phyloP scores from a whole-genome alignment of 2,888 invertebrate species.

The Lasioglossum malachurum region DNA sequence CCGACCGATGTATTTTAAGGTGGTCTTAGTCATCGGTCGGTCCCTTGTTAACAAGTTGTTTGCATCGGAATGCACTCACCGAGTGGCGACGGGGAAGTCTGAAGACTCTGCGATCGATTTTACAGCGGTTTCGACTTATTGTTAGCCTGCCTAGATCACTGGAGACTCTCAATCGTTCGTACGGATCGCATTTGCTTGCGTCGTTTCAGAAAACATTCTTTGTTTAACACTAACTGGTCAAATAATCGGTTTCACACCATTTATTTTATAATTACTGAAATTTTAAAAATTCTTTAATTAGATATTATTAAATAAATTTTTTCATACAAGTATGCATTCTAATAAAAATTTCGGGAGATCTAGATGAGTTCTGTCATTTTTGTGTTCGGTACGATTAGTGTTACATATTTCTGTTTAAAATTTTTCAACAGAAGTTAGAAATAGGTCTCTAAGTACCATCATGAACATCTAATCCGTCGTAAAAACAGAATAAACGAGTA shows the following conservation, averaged over 20 bases:
- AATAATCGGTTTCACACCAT: too few relatives aligned
- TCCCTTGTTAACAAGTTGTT: conserved; percentile 1
- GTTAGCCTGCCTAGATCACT: neutral
- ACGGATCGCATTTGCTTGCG: neutral
- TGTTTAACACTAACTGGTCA: neutral
- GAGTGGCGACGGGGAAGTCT: neutral
- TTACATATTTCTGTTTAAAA: too few relatives aligned
- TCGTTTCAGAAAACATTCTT: neutral
- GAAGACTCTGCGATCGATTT: neutral
- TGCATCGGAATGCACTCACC: neutral
- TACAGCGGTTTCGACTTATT: neutral
- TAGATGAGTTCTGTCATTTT: too few relatives aligned
- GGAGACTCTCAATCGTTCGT: neutral
- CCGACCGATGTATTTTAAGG: conserved; percentile 1
- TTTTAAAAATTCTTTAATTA: neutral
- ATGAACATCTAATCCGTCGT: neutral
- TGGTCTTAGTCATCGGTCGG: neutral
- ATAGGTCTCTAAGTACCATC: too few relatives aligned
- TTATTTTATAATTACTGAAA: neutral
- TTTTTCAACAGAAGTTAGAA: neutral
- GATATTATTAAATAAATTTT: too few relatives aligned
- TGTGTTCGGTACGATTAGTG: too few relatives aligned
- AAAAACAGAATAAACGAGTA: neutral
- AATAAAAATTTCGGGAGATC: neutral
- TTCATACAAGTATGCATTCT: too few relatives aligned